Conservation (phyloP, 2,888 invertebrate genomes). For the Drosophila bunnanda region DNA sequence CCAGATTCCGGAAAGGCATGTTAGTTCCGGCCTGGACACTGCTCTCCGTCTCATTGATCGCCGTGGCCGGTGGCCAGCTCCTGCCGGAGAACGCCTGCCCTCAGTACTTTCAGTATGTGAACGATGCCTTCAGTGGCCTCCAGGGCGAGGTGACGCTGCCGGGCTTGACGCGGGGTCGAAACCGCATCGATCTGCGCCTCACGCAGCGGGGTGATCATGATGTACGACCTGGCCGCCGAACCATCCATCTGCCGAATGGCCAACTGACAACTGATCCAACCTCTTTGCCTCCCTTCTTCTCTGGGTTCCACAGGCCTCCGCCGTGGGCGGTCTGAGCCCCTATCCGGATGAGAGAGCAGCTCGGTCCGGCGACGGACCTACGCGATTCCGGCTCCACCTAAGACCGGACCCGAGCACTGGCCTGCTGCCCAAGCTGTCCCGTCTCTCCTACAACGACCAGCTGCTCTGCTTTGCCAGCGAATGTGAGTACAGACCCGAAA, state of each 20-base stretch:
- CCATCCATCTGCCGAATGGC: not conserved
- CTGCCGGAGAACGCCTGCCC: conserved; percentile 56
- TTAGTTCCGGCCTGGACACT: conserved; percentile 1
- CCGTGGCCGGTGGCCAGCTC: conserved; percentile 42
- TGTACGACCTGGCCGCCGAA: conserved; percentile 47
- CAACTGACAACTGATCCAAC: conserved; percentile 12
- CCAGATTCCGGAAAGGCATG: conserved; percentile 24
- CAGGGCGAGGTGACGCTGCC: conserved; percentile 64
- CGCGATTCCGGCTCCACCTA: conserved; percentile 55
- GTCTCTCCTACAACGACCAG: conserved; percentile 44
- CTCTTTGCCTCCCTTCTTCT: conserved; percentile 2
- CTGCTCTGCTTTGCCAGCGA: conserved; percentile 51
- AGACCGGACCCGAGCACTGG: conserved; percentile 32
- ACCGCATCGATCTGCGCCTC: conserved; percentile 63
- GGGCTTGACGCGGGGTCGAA: conserved; percentile 52
- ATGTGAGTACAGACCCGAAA: conserved; percentile 57
- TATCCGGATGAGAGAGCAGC: conserved; percentile 51
- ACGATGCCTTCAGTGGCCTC: conserved; percentile 18
- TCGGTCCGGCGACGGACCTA: not conserved
- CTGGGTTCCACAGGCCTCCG: conserved; percentile 43
- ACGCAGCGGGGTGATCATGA: conserved; percentile 45
- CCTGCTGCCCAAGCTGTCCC: conserved; percentile 58
- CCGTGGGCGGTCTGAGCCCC: conserved; percentile 54
- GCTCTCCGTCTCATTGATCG: not conserved
- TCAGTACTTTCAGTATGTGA: conserved; percentile 56